phyloP scores from a whole-genome alignment of 2,113 vertebrate genomes.

The Lasiurus cinereus region DNA sequence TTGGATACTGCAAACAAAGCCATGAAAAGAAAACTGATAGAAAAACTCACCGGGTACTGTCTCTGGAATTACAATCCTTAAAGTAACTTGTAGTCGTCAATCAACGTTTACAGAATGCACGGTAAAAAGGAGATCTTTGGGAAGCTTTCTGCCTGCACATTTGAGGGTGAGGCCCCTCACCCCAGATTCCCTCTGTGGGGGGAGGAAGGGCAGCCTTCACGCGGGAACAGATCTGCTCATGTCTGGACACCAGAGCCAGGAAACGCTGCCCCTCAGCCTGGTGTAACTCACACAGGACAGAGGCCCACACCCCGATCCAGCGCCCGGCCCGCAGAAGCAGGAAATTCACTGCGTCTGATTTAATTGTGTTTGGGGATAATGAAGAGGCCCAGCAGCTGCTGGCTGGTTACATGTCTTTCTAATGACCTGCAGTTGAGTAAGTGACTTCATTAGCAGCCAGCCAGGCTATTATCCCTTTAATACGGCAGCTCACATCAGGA shows the following conservation, averaged over 20 bases:
- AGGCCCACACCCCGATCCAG: conserved; percentile 43
- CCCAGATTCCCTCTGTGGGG: neutral
- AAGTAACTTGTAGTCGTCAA: neutral
- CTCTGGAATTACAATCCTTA: conserved; percentile 34
- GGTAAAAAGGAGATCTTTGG: neutral
- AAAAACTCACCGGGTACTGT: neutral
- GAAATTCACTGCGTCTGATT: conserved; percentile 71
- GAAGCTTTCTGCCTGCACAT: neutral
- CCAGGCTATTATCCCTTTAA: conserved; percentile 86
- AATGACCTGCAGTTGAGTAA: conserved; percentile 86
- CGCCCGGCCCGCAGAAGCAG: conserved; percentile 66
- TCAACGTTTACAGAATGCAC: neutral
- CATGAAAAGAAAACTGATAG: conserved; percentile 37
- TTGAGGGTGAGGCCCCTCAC: neutral
- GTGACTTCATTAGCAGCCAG: conserved; percentile 85
- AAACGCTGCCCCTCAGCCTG: neutral
- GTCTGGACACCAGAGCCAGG: neutral
- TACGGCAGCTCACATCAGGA: conserved; percentile 83
- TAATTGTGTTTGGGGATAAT: conserved; percentile 76
- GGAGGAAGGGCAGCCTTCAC: neutral
- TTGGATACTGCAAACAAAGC: neutral
- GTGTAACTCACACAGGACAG: neutral
- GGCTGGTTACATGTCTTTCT: conserved; percentile 85
- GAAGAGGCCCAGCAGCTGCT: conserved; percentile 86
- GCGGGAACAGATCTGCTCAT: neutral